These are phyloP conservation scores for Echinometra lucunter DNA, from an alignment of 53 echinoderm and acorn worm species.

Conservation along the genomic window DNA sequence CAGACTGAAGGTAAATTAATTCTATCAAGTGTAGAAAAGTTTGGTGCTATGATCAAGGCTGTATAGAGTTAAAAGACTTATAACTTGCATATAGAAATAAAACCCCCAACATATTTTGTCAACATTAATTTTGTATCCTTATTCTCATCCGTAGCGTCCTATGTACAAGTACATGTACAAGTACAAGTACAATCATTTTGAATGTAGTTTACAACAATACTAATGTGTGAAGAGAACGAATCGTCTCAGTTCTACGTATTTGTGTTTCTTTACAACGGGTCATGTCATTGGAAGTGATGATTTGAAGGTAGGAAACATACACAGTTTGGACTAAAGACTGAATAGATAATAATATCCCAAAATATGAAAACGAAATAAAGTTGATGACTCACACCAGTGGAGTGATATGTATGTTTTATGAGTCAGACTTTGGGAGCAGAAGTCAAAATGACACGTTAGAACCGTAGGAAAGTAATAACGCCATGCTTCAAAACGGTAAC, in stretches of 20 bases:
- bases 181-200: too few relatives aligned
- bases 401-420: constrained; percentile 49
- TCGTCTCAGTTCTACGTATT: not conserved
- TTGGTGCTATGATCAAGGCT: too few relatives aligned
- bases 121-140: too few relatives aligned
- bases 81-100: too few relatives aligned
- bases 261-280: not conserved
- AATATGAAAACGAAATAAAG: not conserved
- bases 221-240: too few relatives aligned
- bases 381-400: constrained; percentile 6
- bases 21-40: too few relatives aligned
- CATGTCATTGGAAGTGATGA: not conserved
- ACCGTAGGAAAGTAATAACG: constrained; percentile 62
- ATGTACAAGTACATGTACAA: too few relatives aligned
- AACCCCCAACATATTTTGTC: too few relatives aligned
- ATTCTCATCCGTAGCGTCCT: too few relatives aligned
- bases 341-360: not conserved
- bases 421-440: constrained; percentile 37
- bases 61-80: too few relatives aligned
- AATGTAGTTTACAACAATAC: too few relatives aligned
- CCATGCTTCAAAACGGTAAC: constrained; percentile 39
- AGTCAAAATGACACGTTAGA: constrained; percentile 63
- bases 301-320: not conserved
- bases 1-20: too few relatives aligned
- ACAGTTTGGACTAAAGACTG: not conserved